These are phyloP conservation scores for Crepidodera aurea DNA, from an alignment of 2,888 invertebrate species.

Conservation along the genomic window DNA sequence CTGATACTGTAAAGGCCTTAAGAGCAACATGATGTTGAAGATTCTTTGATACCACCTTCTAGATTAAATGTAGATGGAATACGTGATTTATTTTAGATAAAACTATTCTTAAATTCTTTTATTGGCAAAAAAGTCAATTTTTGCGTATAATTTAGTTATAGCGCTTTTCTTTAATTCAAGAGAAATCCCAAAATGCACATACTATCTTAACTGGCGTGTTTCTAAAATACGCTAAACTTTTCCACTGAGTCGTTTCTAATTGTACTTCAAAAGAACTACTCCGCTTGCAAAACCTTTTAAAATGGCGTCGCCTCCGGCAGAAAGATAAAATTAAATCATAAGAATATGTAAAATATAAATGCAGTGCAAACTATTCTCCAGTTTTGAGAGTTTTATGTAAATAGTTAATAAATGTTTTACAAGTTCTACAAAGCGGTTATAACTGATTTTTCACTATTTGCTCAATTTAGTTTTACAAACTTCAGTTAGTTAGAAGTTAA, in stretches of 20 bases:
- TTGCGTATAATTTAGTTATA: too few relatives aligned
- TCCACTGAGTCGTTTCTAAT: not conserved
- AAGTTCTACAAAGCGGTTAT: slow-evolving; percentile 12
- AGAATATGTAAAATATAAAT: slow-evolving; percentile 25
- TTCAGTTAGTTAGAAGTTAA: not conserved
- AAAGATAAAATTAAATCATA: slow-evolving; percentile 19
- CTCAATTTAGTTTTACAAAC: slow-evolving; percentile 3
- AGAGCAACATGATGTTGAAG: too few relatives aligned
- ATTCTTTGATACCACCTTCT: too few relatives aligned
- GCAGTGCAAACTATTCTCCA: slow-evolving; percentile 10
- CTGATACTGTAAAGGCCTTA: too few relatives aligned
- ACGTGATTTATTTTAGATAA: too few relatives aligned
- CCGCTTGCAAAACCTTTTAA: not conserved
- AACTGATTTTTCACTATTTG: slow-evolving; percentile 15
- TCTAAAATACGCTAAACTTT: not conserved
- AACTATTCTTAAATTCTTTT: too few relatives aligned
- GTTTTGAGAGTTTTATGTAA: slow-evolving; percentile 12
- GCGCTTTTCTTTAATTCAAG: not conserved
- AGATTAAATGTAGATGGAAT: too few relatives aligned
- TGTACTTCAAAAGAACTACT: slow-evolving; percentile 14
- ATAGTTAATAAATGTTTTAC: slow-evolving; percentile 8
- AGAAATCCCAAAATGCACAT: not conserved
- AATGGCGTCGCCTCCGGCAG: slow-evolving; percentile 2
- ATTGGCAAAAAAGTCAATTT: too few relatives aligned
- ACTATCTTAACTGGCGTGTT: not conserved